Percentiles rank a stretch among this genome's conserved stretches.
These are phyloP conservation scores for Disparrhopalites patrizii DNA, from an alignment of 2,888 invertebrate species.

Conservation along the genomic window DNA sequence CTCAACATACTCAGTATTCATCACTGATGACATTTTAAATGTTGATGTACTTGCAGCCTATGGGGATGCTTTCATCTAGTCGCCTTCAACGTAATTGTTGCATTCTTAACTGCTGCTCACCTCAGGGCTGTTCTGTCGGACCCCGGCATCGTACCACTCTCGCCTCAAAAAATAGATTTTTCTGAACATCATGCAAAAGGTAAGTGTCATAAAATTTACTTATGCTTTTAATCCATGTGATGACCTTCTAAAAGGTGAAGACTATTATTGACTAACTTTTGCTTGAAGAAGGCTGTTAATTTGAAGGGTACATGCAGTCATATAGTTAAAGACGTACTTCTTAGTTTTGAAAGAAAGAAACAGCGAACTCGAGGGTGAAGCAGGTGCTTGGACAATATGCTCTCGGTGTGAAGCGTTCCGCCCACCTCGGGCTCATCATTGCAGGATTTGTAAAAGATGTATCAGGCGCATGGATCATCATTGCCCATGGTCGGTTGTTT, in stretches of 20 bases:
- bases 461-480: constrained; percentile 80
- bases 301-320: no score
- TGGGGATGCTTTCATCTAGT: constrained; percentile 79
- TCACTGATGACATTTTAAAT: background rate
- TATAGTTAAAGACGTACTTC: no score
- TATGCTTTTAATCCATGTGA: no score
- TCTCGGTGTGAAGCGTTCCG: constrained; percentile 74
- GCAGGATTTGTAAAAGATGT: constrained; percentile 78
- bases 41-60: constrained; percentile 57
- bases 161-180: constrained; percentile 68
- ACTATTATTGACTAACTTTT: no score
- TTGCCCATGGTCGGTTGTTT: constrained; percentile 67
- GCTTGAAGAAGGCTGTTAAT: no score
- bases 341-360: constrained; percentile 15
- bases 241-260: no score
- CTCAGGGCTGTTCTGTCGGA: constrained; percentile 80
- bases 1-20: background rate
- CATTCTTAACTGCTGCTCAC: constrained; percentile 71
- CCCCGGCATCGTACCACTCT: constrained; percentile 79
- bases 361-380: constrained; percentile 16
- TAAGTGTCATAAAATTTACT: no score
- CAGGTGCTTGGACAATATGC: constrained; percentile 67
- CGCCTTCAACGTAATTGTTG: constrained; percentile 71
- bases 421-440: constrained; percentile 82
- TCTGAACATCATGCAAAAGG: constrained; percentile 64